Evolutionary conservation across 2,888 invertebrate species (phyloP).

Genomic region (Tenthredo distinguenda): DNA sequence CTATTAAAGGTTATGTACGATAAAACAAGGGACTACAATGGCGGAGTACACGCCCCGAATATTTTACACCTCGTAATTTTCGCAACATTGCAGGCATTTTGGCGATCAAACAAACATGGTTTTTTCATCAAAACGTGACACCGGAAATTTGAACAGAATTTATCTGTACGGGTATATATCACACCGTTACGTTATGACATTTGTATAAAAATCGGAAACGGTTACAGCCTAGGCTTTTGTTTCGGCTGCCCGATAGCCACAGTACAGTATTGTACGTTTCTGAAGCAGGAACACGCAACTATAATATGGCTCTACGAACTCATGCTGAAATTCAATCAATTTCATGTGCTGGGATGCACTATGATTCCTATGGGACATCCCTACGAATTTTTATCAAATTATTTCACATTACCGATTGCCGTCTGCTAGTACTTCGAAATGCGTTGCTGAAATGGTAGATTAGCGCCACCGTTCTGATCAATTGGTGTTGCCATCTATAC

Average conservation of each 20-base stretch:
- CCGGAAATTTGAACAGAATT: not conserved
- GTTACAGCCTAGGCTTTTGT: not conserved
- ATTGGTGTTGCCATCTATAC: not conserved
- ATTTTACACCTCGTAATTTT: not conserved
- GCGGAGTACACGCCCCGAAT: not conserved
- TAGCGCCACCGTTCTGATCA: not conserved
- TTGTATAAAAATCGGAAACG: not conserved
- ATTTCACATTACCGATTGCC: not conserved
- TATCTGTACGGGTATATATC: not conserved
- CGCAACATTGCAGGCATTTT: not conserved
- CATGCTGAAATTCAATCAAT: too few relatives aligned
- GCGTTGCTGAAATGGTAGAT: not conserved
- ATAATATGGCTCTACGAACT: too few relatives aligned
- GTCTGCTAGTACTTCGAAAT: not conserved
- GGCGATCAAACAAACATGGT: not conserved
- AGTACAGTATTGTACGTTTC: not conserved
- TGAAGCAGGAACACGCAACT: too few relatives aligned
- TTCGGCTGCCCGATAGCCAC: not conserved
- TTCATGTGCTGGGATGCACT: too few relatives aligned
- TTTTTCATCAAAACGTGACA: not conserved
- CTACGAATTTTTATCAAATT: too few relatives aligned
- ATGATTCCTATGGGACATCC: too few relatives aligned
- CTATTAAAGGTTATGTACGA: conserved; percentile 14
- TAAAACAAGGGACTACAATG: conserved; percentile 18
- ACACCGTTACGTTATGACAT: not conserved